Evolutionary conservation across 2,797 vertebrate genomes (phyloP), one percentile per base, ranked within the genome.

Genomic region (Aulostomus chinensis): DNA sequence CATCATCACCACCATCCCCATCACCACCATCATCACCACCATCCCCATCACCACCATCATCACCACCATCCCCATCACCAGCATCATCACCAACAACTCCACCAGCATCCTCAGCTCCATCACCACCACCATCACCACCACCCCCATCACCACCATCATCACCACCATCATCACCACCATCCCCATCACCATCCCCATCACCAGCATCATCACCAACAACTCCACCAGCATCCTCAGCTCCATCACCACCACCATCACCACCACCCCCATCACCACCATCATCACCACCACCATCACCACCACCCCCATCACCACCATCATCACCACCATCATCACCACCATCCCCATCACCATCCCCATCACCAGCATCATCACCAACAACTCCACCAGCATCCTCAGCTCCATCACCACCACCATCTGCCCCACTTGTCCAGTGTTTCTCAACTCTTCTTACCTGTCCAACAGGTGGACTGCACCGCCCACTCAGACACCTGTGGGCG

Each of bases 391-490:
- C n/a, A n/a, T 15, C 13, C 14, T 29, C 7, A 32, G n/a, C 17
- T 32, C 15, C 11, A 9, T 47, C 16, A 31, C 38, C 28, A 21
- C 18, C 36, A 3, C 33, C 11, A 3, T 16, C 6, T 24, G 21
- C 15, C 11, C 28, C 24, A 7, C 24, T 8, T 7, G 24, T 2
- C 24, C 8, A 2, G 24, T 25, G 21, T 22, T 1, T 36, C 9
- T 33, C 11, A n/a, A n/a, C 10, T 2, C 9, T 2, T 29, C 35
- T 51, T 20, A 25, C 22, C 12, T 46, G 13, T 36, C 35, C 26
- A 21, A 2, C 69, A 92, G 91, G 88, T 93, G 59, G 91, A 93
- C 81, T 93, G 91, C 39, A 89, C 88, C 0, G 50, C 64, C 3
- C 68, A 81, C 48, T 35, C 78, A 0, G 81, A 90, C 28, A 82